phyloP scores from a whole-genome alignment of 2,797 vertebrate species.

The Pipistrellus kuhlii region DNA sequence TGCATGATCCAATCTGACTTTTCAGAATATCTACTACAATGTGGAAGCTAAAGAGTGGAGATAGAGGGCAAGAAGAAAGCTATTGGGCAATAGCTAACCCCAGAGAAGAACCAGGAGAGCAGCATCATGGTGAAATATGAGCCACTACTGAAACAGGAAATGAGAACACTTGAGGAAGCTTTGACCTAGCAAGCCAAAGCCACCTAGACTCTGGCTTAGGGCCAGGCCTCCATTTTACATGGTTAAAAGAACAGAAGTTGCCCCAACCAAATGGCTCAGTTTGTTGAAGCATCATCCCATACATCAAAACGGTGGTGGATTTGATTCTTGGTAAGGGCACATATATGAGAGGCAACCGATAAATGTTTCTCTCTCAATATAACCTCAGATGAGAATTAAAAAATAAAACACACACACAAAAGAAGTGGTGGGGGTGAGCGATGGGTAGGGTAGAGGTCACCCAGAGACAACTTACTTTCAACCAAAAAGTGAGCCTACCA shows the following conservation, averaged over 20 bases:
- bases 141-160: neutral
- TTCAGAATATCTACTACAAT: neutral
- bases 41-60: neutral
- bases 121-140: neutral
- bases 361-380: neutral
- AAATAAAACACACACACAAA: neutral
- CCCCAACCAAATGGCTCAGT: neutral
- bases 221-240: neutral
- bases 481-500: neutral
- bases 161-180: neutral
- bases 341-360: neutral
- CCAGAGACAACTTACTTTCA: neutral
- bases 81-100: neutral
- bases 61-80: neutral
- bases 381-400: neutral
- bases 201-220: neutral
- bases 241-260: neutral
- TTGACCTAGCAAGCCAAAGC: neutral
- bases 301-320: neutral
- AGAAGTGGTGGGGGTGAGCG: neutral
- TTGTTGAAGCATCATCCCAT: neutral
- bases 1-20: neutral
- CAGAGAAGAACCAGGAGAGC: neutral
- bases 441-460: neutral
- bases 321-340: neutral